Evolutionary conservation across 2,888 invertebrate species (phyloP).

Genomic region (Aleiodes testaceus): DNA sequence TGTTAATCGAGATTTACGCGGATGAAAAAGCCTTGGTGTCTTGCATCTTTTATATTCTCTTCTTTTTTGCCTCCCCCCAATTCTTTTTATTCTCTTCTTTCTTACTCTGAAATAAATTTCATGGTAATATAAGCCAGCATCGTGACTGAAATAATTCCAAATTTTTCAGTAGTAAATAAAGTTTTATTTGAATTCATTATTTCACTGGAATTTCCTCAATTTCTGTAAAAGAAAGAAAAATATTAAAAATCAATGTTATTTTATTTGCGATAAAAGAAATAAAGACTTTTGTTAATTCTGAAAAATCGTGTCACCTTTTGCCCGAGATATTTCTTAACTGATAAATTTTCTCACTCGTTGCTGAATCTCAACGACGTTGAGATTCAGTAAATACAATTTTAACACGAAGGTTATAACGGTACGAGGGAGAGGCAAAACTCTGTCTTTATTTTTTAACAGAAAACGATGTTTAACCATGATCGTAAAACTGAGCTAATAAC

Average conservation of each 20-base stretch:
- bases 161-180: too few species aligned
- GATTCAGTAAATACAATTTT: slow-evolving; percentile 26
- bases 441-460: background rate
- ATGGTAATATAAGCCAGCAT: background rate
- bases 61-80: slow-evolving; percentile 36
- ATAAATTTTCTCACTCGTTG: slow-evolving; percentile 16
- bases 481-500: slow-evolving; percentile 46
- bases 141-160: slow-evolving; percentile 3
- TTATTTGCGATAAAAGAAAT: too few species aligned
- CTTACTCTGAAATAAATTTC: background rate
- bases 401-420: slow-evolving; percentile 38
- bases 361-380: too few species aligned
- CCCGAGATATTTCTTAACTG: too few species aligned
- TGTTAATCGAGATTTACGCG: slow-evolving; percentile 63
- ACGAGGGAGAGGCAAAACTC: slow-evolving; percentile 30
- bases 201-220: too few species aligned
- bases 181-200: too few species aligned
- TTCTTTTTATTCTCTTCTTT: slow-evolving; percentile 38
- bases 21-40: slow-evolving; percentile 56
- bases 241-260: too few species aligned
- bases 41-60: slow-evolving; percentile 53
- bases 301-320: slow-evolving; percentile 34
- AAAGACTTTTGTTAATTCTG: too few species aligned
- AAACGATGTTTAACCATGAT: slow-evolving; percentile 40
- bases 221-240: too few species aligned